These are phyloP conservation scores for Melanerpes formicivorus DNA, from an alignment of 2,113 vertebrate genomes.

Conservation along the genomic window DNA sequence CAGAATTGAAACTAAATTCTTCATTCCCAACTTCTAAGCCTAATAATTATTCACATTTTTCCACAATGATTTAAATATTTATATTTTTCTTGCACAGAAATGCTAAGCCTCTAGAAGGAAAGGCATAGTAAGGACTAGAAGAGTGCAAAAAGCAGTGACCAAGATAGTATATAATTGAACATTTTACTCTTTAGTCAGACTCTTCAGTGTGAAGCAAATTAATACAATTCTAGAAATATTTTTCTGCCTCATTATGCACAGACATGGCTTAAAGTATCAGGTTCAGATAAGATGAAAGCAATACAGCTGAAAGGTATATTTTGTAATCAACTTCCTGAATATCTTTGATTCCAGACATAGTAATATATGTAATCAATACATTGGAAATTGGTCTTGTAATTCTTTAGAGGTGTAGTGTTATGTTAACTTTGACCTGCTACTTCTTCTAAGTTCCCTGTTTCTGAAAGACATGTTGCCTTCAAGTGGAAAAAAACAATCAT, in stretches of 20 bases:
- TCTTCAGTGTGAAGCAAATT: conserved; percentile 45
- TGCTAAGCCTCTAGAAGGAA: not conserved
- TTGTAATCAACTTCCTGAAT: conserved; percentile 64
- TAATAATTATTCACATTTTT: not conserved
- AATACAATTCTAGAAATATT: conserved; percentile 34
- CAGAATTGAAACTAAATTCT: not conserved
- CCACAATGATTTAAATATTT: not conserved
- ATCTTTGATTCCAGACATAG: conserved; percentile 47
- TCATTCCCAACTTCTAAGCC: not conserved
- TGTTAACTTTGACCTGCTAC: not conserved
- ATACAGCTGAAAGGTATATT: conserved; percentile 54
- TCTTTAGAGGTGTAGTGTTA: conserved; percentile 31
- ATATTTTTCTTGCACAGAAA: not conserved
- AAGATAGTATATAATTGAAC: not conserved
- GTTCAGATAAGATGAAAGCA: conserved; percentile 63
- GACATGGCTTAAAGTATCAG: conserved; percentile 6
- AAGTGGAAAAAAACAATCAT: not conserved
- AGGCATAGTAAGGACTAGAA: not conserved
- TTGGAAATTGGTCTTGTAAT: conserved; percentile 24
- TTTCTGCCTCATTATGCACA: conserved; percentile 12
- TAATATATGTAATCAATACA: conserved; percentile 41
- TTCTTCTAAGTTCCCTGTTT: conserved; percentile 6
- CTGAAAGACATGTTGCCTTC: not conserved
- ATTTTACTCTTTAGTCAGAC: conserved; percentile 25
- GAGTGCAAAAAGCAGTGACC: not conserved